Conservation (phyloP, 2,113 vertebrate genomes). For the Ginglymostoma cirratum region DNA sequence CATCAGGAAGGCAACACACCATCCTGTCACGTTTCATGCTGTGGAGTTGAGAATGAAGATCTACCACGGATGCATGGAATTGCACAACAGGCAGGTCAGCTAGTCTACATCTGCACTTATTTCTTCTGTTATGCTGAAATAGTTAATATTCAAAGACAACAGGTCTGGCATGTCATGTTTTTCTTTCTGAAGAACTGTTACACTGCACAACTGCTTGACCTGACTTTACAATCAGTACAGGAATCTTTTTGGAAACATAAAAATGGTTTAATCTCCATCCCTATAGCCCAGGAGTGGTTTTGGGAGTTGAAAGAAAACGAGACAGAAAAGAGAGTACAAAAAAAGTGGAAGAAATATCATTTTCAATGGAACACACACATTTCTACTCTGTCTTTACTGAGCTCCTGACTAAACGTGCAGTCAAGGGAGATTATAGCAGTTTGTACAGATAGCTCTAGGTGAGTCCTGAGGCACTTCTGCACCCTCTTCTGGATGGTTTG, state of each 20-base stretch:
- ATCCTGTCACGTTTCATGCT: too few species aligned
- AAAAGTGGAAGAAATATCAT: too few species aligned
- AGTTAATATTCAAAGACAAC: not conserved
- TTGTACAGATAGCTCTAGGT: not conserved
- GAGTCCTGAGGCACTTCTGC: constrained; percentile 2
- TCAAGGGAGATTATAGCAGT: not conserved
- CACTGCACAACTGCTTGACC: too few species aligned
- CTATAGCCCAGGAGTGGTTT: not conserved
- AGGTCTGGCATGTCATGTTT: not conserved
- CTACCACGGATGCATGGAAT: too few species aligned
- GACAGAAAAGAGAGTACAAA: not conserved
- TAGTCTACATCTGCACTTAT: too few species aligned
- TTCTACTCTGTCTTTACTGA: not conserved
- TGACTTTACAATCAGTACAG: not conserved
- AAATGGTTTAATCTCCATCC: not conserved
- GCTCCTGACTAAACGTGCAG: not conserved
- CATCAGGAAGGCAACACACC: too few species aligned
- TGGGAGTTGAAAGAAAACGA: not conserved
- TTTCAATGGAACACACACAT: too few species aligned
- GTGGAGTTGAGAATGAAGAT: too few species aligned
- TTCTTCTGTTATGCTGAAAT: too few species aligned
- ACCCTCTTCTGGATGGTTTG: not conserved
- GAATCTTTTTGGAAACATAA: too few species aligned
- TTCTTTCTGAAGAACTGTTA: too few species aligned
- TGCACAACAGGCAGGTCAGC: too few species aligned